Conservation (phyloP, 1,140 invertebrate genomes). For the Drosophila mojavensis region DNA sequence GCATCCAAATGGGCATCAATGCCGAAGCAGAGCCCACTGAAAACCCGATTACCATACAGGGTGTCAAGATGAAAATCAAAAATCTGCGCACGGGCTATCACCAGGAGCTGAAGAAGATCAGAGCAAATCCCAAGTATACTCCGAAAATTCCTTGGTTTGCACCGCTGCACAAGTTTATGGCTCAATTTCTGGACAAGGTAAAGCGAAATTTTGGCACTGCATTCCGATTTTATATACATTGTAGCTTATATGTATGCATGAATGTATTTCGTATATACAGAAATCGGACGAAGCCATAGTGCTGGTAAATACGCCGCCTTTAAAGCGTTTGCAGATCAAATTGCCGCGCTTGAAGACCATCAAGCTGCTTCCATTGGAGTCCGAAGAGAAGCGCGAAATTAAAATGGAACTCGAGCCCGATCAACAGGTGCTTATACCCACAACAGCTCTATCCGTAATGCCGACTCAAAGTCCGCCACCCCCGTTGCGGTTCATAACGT, state of each 20-base stretch:
- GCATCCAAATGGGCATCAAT: slow-evolving; percentile 61
- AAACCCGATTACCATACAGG: slow-evolving; percentile 32
- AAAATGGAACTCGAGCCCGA: slow-evolving; percentile 49
- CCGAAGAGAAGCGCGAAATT: slow-evolving; percentile 24
- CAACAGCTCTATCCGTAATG: not conserved
- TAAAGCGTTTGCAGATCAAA: slow-evolving; percentile 56
- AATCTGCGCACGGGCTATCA: slow-evolving; percentile 58
- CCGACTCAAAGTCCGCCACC: slow-evolving; percentile 11
- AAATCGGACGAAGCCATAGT: not conserved
- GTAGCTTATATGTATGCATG: not conserved
- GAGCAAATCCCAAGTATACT: slow-evolving; percentile 40
- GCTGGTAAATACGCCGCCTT: not conserved
- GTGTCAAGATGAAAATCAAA: slow-evolving; percentile 64
- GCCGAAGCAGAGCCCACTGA: slow-evolving; percentile 23
- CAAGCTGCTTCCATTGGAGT: slow-evolving; percentile 14
- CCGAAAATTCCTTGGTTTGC: slow-evolving; percentile 59
- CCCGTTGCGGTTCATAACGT: slow-evolving; percentile 11
- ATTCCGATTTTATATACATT: not conserved
- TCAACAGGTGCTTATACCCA: slow-evolving; percentile 31
- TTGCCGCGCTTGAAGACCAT: slow-evolving; percentile 48
- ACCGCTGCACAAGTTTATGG: slow-evolving; percentile 54
- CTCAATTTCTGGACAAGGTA: slow-evolving; percentile 55
- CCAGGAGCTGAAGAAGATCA: slow-evolving; percentile 65
- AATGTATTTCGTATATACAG: not conserved
- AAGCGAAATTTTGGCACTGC: not conserved